phyloP scores from a whole-genome alignment of 2,797 vertebrate genomes.

The Ptychadena robeensis region DNA sequence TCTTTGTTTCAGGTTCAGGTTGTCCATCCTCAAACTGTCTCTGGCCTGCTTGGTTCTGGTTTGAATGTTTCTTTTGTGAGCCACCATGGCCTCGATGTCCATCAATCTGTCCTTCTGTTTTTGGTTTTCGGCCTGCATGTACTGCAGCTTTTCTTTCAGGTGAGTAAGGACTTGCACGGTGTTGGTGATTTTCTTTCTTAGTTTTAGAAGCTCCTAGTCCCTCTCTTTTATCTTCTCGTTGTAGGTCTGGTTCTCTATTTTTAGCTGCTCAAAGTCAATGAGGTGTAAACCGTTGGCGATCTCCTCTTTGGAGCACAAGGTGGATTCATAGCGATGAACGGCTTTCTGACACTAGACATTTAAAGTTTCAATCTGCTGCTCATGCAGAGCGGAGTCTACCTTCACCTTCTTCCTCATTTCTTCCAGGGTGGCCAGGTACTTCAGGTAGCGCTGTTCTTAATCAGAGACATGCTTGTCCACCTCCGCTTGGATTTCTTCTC shows the following conservation, averaged over 20 bases:
- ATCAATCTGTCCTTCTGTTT: constrained; percentile 68
- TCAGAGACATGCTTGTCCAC: constrained; percentile 35
- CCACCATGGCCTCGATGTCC: constrained; percentile 66
- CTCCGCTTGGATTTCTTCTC: constrained; percentile 59
- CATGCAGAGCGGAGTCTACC: constrained; percentile 54
- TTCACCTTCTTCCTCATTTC: constrained; percentile 69
- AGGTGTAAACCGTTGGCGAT: constrained; percentile 65
- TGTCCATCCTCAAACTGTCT: constrained; percentile 71
- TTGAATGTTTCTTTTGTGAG: constrained; percentile 70
- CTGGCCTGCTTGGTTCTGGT: constrained; percentile 71
- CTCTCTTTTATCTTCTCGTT: constrained; percentile 71
- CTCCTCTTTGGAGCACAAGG: constrained; percentile 67
- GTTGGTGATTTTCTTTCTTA: constrained; percentile 71
- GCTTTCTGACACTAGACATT: constrained; percentile 64
- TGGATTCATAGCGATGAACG: constrained; percentile 67
- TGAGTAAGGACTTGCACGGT: constrained; percentile 75
- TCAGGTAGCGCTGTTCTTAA: constrained; percentile 71
- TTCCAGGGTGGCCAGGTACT: constrained; percentile 66
- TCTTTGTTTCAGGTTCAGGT: constrained; percentile 70
- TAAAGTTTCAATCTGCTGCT: constrained; percentile 67
- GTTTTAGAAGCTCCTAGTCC: constrained; percentile 72
- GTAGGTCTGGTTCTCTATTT: constrained; percentile 77
- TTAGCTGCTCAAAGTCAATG: constrained; percentile 75
- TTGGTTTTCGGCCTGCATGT: constrained; percentile 72
- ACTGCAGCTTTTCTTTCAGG: constrained; percentile 79